Evolutionary conservation across 2,888 invertebrate species (phyloP), one percentile per base, ranked within the genome.

Genomic region (Caenorhabditis afra): DNA sequence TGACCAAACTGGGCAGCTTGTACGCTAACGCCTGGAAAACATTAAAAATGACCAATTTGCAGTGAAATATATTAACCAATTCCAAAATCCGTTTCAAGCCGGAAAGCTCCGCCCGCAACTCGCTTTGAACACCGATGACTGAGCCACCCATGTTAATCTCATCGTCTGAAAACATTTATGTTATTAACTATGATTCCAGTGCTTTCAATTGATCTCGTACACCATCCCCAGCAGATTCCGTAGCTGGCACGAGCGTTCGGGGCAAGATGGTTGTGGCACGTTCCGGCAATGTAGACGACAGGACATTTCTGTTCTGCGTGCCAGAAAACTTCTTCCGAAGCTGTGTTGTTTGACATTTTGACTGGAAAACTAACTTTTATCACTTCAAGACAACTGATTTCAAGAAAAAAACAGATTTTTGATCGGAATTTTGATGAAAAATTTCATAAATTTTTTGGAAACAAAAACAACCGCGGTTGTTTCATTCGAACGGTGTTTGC

Each of bases 161-260:
- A 18, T 55, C 55, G 7, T 39, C 55, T 55, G 20, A 18, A 55
- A 55, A 18, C n/a, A n/a, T n/a, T n/a, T n/a, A n/a, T n/a, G n/a
- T n/a, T n/a, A n/a, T 22, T 5, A 50, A 23, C 11, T n/a, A n/a
- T n/a, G n/a, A n/a, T n/a, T n/a, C n/a, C n/a, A n/a, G n/a, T n/a
- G n/a, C n/a, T n/a, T 29, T 29, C 29, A 29, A 29, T 29, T 29
- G n/a, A n/a, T 29, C 29, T 1, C 37, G 16, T 18, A 55, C 55
- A 1, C 10, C 35, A 55, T 16, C 39, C 39, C 55, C 55, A 55
- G 11, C 11, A 41, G 14, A 41, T 11, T 41, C 41, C 41, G 11
- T 41, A 41, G 14, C 12, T 41, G 41, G 41, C 41, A 41, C 41
- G 41, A 41, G 11, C 41, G 3, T 41, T 41, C 41, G 41, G 4